A percentile compares a stretch with the other conserved stretches of the same genome.
phyloP scores from a whole-genome alignment of 2,888 invertebrate species.

The Drosophila flavopinicola region DNA sequence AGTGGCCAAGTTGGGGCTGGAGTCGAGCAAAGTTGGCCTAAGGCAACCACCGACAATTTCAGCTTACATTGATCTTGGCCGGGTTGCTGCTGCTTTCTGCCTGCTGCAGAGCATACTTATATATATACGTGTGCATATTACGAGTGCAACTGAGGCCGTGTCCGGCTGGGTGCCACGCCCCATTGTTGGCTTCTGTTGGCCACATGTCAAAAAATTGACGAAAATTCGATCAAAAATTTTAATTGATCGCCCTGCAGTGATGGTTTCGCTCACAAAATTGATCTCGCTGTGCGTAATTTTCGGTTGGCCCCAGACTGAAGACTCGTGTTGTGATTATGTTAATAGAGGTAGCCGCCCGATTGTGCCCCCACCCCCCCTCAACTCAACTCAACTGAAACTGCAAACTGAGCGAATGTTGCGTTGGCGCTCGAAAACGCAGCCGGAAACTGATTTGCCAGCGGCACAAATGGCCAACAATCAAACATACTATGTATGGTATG shows the following conservation, averaged over 20 bases:
- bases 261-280: constrained; percentile 82
- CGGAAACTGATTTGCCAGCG: constrained; percentile 77
- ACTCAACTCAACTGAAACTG: neutral
- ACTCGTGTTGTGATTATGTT: constrained; percentile 82
- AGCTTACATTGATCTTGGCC: constrained; percentile 75
- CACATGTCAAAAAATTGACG: constrained; percentile 84
- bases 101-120: constrained; percentile 1
- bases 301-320: constrained; percentile 52
- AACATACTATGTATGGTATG: constrained; percentile 8
- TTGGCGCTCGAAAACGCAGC: constrained; percentile 67
- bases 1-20: constrained; percentile 16
- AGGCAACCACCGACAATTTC: constrained; percentile 73
- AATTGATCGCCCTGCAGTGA: constrained; percentile 85
- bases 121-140: constrained; percentile 29
- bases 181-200: constrained; percentile 73
- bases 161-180: constrained; percentile 26
- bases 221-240: constrained; percentile 85
- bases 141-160: constrained; percentile 33
- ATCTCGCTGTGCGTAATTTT: constrained; percentile 77
- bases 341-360: constrained; percentile 66
- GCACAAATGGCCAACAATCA: constrained; percentile 52
- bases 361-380: constrained; percentile 30
- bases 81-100: constrained; percentile 15
- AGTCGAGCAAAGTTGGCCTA: constrained; percentile 46
- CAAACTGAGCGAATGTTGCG: constrained; percentile 16